These are phyloP conservation scores for Dioctria rufipes DNA, from an alignment of 2,888 invertebrate species.

Conservation along the genomic window DNA sequence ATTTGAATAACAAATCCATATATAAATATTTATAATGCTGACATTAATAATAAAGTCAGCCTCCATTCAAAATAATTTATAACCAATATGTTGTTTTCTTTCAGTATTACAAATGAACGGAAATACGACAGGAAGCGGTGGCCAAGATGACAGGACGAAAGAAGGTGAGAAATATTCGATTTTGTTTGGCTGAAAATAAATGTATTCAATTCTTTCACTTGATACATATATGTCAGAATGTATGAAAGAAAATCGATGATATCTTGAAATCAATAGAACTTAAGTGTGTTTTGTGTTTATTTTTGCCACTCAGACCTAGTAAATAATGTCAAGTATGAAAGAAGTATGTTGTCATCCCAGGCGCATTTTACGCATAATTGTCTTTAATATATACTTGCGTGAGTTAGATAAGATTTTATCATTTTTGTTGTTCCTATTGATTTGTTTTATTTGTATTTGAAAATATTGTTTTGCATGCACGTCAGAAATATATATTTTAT, in stretches of 20 bases:
- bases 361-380: background rate
- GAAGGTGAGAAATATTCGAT: constrained; percentile 31
- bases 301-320: background rate
- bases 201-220: background rate
- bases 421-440: too few relatives aligned
- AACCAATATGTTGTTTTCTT: constrained; percentile 57
- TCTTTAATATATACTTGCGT: background rate
- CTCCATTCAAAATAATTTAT: background rate
- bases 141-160: constrained; percentile 62
- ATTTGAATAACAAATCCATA: too few relatives aligned
- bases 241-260: constrained; percentile 33
- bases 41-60: too few relatives aligned
- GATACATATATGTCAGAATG: background rate
- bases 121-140: constrained; percentile 63
- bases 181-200: constrained; percentile 10
- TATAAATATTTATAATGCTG: too few relatives aligned
- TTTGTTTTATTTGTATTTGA: too few relatives aligned
- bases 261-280: constrained; percentile 19
- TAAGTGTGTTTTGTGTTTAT: constrained; percentile 16
- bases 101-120: constrained; percentile 70
- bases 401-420: too few relatives aligned
- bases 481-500: too few relatives aligned
- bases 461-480: too few relatives aligned
- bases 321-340: background rate
- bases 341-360: background rate